A percentile compares a stretch with the other conserved stretches of the same genome.
Conservation (phyloP, 1,140 invertebrate species). For the Drosophila parabipectinata region DNA sequence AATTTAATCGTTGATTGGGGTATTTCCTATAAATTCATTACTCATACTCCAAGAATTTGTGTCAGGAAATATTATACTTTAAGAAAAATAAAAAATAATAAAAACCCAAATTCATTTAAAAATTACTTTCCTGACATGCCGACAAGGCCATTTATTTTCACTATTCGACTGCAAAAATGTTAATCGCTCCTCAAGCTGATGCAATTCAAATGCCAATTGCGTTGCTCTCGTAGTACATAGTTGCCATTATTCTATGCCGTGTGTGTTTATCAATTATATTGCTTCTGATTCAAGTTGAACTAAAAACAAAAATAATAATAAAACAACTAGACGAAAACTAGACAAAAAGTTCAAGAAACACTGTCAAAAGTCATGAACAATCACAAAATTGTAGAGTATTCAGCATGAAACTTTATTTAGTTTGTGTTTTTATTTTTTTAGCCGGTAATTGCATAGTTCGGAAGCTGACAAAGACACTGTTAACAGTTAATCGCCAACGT, state of each 20-base stretch:
- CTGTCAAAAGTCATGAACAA: slow-evolving; percentile 34
- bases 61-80: neutral
- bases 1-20: too few relatives aligned
- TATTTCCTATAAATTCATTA: too few relatives aligned
- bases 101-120: slow-evolving; percentile 1
- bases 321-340: slow-evolving; percentile 26
- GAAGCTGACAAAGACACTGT: slow-evolving; percentile 61
- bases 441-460: slow-evolving; percentile 60
- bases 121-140: slow-evolving; percentile 17
- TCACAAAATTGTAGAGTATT: slow-evolving; percentile 47
- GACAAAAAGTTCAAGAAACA: slow-evolving; percentile 56
- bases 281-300: slow-evolving; percentile 25
- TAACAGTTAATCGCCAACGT: slow-evolving; percentile 44
- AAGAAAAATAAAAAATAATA: neutral
- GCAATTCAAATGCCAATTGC: slow-evolving; percentile 72
- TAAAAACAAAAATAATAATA: neutral
- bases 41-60: neutral
- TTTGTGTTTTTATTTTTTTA: slow-evolving; percentile 14
- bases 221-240: slow-evolving; percentile 19
- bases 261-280: slow-evolving; percentile 33
- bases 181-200: slow-evolving; percentile 58
- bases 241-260: slow-evolving; percentile 18
- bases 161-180: slow-evolving; percentile 36
- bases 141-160: slow-evolving; percentile 38
- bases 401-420: slow-evolving; percentile 10